Percentiles rank a stretch among this genome's conserved stretches.
phyloP scores from a whole-genome alignment of 2,113 vertebrate genomes.

The Odobenus rosmarus region DNA sequence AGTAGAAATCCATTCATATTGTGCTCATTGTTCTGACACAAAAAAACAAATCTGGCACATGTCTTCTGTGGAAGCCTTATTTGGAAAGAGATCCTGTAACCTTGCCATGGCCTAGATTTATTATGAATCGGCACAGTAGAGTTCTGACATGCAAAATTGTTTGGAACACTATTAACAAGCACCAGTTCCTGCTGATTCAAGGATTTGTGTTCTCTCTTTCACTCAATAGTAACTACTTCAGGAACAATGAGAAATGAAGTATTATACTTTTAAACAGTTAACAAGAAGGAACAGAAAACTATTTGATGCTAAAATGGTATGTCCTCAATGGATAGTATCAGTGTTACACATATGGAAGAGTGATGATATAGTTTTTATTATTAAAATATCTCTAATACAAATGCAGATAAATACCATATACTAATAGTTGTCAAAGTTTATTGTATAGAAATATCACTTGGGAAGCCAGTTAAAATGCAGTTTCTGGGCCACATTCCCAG shows the following conservation, averaged over 20 bases:
- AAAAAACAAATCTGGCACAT: slow-evolving; percentile 27
- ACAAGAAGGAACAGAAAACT: neutral
- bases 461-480: neutral
- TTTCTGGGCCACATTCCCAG: neutral
- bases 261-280: neutral
- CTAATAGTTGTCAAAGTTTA: neutral
- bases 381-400: neutral
- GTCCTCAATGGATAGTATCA: neutral
- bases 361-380: neutral
- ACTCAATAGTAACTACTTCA: neutral
- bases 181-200: neutral
- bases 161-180: neutral
- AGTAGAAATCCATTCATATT: neutral
- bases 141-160: slow-evolving; percentile 20
- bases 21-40: slow-evolving; percentile 19
- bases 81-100: slow-evolving; percentile 41
- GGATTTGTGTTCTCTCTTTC: neutral
- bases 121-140: neutral
- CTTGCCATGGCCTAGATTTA: neutral
- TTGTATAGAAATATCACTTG: neutral
- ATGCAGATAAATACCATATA: neutral
- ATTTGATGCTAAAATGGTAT: neutral
- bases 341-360: neutral
- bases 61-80: slow-evolving; percentile 39
- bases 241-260: slow-evolving; percentile 16